phyloP scores from a whole-genome alignment of 1,140 invertebrate genomes.

The Hormaphis cornu region DNA sequence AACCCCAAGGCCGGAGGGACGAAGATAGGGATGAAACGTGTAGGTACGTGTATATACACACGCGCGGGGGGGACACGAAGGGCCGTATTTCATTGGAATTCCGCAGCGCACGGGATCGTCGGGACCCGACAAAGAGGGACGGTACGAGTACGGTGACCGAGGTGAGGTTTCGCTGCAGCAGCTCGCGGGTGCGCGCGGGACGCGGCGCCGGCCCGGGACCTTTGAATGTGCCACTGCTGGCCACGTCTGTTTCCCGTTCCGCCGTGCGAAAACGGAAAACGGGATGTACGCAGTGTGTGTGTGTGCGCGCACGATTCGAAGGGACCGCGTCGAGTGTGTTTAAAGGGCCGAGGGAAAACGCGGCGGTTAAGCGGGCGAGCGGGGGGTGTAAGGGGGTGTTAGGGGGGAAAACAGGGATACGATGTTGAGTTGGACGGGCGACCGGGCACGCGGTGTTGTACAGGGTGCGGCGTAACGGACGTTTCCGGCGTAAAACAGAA shows the following conservation, averaged over 20 bases:
- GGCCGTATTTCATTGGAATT: conserved; percentile 28
- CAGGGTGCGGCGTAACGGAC: too few species aligned
- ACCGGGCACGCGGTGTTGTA: neutral
- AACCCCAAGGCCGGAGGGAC: neutral
- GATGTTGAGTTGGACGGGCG: conserved; percentile 13
- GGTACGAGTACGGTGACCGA: neutral
- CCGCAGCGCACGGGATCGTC: neutral
- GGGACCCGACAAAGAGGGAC: neutral
- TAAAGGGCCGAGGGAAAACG: neutral
- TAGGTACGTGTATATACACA: neutral
- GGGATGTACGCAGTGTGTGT: too few species aligned
- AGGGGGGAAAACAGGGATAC: neutral
- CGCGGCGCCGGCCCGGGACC: neutral
- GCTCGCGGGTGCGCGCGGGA: neutral
- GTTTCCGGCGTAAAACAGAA: too few species aligned
- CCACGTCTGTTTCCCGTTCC: conserved; percentile 31
- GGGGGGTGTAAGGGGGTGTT: neutral
- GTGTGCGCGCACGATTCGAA: too few species aligned
- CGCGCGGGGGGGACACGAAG: neutral
- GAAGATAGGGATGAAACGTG: neutral
- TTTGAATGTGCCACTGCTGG: conserved; percentile 22
- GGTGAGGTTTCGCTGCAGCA: neutral
- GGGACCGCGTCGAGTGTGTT: neutral
- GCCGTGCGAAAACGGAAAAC: conserved; percentile 30
- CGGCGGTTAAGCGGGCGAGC: neutral